These are phyloP conservation scores for Cosmia pyralina DNA, from an alignment of 2,888 invertebrate genomes.

Conservation along the genomic window DNA sequence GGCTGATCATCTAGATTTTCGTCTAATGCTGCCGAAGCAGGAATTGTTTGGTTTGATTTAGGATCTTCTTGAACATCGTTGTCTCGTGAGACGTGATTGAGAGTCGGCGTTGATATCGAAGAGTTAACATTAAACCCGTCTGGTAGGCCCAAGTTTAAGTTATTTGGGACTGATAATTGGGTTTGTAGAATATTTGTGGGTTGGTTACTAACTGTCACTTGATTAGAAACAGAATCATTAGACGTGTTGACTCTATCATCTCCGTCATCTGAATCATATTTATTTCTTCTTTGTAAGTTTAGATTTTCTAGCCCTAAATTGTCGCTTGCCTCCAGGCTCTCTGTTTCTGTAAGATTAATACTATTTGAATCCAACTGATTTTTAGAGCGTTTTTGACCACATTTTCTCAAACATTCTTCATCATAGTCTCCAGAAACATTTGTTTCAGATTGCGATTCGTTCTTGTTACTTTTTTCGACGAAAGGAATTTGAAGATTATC, in stretches of 20 bases:
- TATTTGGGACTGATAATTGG: not conserved
- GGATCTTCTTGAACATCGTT: conserved; percentile 1
- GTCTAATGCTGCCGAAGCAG: not conserved
- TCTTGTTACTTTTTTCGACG: not conserved
- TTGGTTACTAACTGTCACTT: conserved; percentile 1
- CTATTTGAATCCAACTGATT: conserved; percentile 25
- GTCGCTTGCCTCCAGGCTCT: not conserved
- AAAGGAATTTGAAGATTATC: conserved; percentile 20
- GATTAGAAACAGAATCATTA: not conserved
- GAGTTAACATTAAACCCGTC: not conserved
- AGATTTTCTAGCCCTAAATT: not conserved
- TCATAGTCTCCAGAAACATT: not conserved
- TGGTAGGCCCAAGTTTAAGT: not conserved
- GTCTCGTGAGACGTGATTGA: not conserved
- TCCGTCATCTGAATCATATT: not conserved
- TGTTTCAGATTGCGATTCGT: conserved; percentile 1
- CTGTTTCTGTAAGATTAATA: conserved; percentile 35
- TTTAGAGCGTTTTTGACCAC: not conserved
- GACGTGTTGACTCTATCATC: not conserved
- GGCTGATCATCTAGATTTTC: not conserved
- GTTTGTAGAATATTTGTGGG: not conserved
- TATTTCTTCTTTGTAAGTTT: conserved; percentile 1
- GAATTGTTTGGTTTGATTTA: conserved; percentile 1
- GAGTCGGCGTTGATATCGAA: not conserved
- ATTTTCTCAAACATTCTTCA: conserved; percentile 26